Evolutionary conservation across 1,140 invertebrate genomes (phyloP).

Genomic region (Sitodiplosis mosellana): DNA sequence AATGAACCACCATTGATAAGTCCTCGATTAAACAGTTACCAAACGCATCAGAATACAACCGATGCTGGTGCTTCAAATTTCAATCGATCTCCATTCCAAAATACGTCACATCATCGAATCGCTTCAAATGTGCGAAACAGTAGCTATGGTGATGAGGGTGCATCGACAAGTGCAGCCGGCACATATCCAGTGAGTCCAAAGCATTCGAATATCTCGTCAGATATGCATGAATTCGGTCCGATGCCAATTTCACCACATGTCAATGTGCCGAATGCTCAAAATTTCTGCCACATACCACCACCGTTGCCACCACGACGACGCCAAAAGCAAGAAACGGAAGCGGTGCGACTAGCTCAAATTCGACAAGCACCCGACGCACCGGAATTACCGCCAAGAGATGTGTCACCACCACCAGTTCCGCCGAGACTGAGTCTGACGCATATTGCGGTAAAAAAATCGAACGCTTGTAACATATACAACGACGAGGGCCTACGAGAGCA

Average conservation of each 20-base stretch:
- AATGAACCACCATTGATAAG: slow-evolving; percentile 16
- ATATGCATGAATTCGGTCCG: background rate
- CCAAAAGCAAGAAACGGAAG: slow-evolving; percentile 9
- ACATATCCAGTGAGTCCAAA: background rate
- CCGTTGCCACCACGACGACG: slow-evolving; percentile 21
- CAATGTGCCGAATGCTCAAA: slow-evolving; percentile 19
- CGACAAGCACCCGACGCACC: slow-evolving; percentile 24
- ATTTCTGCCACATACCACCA: slow-evolving; percentile 18
- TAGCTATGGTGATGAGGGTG: background rate
- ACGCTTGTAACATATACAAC: background rate
- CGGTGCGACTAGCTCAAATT: slow-evolving; percentile 20
- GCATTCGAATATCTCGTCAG: background rate
- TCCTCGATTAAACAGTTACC: slow-evolving; percentile 12
- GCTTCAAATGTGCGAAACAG: background rate
- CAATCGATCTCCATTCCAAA: slow-evolving; percentile 22
- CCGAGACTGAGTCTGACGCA: background rate
- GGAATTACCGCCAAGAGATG: slow-evolving; percentile 10
- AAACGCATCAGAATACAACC: background rate
- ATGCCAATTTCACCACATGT: slow-evolving; percentile 25
- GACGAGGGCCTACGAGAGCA: background rate
- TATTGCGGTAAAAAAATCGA: background rate
- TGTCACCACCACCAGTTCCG: background rate
- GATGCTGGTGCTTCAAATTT: slow-evolving; percentile 5
- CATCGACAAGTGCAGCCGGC: background rate
- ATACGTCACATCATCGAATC: background rate